Base-by-base conservation (phyloP, 2,797 vertebrate species). In the Tapera naevia region DNA sequence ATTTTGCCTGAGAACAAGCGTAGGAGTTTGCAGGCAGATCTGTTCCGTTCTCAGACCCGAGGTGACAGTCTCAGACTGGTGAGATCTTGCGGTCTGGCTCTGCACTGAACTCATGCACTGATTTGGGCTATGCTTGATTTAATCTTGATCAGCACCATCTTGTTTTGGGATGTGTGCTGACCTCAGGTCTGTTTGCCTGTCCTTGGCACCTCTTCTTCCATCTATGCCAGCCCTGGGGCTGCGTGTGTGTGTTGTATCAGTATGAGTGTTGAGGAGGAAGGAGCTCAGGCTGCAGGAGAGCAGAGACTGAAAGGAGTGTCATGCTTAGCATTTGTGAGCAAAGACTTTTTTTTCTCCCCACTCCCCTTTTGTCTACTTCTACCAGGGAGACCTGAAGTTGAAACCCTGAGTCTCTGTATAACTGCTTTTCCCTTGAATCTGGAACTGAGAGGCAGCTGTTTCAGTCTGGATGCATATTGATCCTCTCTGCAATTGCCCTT, bases 211-310 rank as follows among this genome's bases (percentile, higher is more conserved):
- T 79, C 66, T 65, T 86, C 51, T 51, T 74, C 43, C 86, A 84
- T 62, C 66, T 54, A 30, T 78, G 62, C 58, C 46, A 66, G 66
- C 54, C 25, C 41, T 45, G 23, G 32, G 35, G 72, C 61, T 76
- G 5, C 0, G 0, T 32, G 16, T 69, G 11, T 78, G 22, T 60
- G 10, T 50, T 62, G 7, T 46, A 22, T 33, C 1, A 1, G 1
- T 45, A 41, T 5, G 25, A 24, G 46, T 58, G 24, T 32, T 61
- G 39, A 73, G 51, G 41, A 71, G 45, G 58, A 75, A 73, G 39
- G 66, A 85, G 48, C 37, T 78, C 37, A 53, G 33, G 9, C 37
- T 88, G 33, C 71, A 48, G 60, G 50, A 65, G 30, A 58, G 35
- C 4, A 2, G 53, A 85, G 43, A 22, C 60, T 79, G 25, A 50